Evolutionary conservation across 2,113 vertebrate species (phyloP), one percentile per base, ranked within the genome.

Genomic region (Bubalus kerabau): DNA sequence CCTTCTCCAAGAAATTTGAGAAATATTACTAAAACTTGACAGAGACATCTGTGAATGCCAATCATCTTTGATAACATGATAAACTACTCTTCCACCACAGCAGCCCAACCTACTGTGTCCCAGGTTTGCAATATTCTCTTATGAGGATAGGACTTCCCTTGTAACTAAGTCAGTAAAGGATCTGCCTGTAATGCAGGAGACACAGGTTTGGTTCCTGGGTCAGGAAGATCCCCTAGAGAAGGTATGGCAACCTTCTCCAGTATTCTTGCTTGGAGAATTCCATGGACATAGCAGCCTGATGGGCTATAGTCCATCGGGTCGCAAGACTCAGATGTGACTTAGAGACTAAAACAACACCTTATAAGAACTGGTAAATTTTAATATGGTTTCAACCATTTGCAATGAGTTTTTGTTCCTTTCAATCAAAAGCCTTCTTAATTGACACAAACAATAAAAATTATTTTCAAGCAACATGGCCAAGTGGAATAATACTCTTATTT

Each of bases 381-480:
- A 12, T 46, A 74, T 8, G 62, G 9, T 46, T 59, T 46, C 57
- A 82, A 62, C 10, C n/a, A 80, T 78, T 87, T 88, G 4, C 7
- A 15, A 59, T 87, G 12, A 19, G 1, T 71, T 88, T 80, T 24
- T 78, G 32, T 67, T 84, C 67, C 11, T 80, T 93, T 91, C 6
- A 76, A 23, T 57, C 30, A 56, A 90, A 95, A 59, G 3, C 1
- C 32, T 85, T 46, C 21, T 71, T 87, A 40, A 48, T 8, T 86
- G 14, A 76, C 40, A 92, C 3, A 67, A 95, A 43, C 8, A 92
- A 90, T 40, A 67, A 60, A 86, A 87, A 17, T 67, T 59, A 83
- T 36, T 56, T 71, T 85, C 5, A 36, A 28, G 2, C 13, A 36
- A 59, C 11, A 50, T 19, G n/a, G 6, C 6, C 12, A n/a, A 57